Conservation (phyloP, 2,797 vertebrate species). For the Crocidura indochinensis region DNA sequence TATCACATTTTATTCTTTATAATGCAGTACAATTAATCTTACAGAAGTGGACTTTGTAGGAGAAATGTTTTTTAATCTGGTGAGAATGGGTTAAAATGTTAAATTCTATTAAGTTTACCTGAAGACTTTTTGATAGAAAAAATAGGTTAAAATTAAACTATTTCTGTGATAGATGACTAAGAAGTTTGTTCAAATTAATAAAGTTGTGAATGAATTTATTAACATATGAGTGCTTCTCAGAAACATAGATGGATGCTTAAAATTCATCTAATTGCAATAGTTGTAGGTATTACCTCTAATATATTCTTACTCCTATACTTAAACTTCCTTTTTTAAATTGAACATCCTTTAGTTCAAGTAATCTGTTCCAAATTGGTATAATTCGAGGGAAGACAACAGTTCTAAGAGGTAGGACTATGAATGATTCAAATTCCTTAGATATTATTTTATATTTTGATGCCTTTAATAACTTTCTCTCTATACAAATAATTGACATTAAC, state of each 20-base stretch:
- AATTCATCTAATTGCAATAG: slow-evolving; percentile 56
- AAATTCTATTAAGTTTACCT: slow-evolving; percentile 52
- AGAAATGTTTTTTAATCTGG: slow-evolving; percentile 4
- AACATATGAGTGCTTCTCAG: slow-evolving; percentile 59
- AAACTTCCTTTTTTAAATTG: slow-evolving; percentile 67
- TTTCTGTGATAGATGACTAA: slow-evolving; percentile 31
- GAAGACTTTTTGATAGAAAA: slow-evolving; percentile 45
- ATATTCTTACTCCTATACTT: slow-evolving; percentile 51
- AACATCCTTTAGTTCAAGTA: background rate
- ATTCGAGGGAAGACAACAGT: background rate
- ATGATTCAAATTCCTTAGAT: background rate
- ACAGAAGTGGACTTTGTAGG: slow-evolving; percentile 44
- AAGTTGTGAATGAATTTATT: slow-evolving; percentile 54
- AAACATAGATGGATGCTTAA: background rate
- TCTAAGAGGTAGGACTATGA: background rate
- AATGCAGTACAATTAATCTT: slow-evolving; percentile 37
- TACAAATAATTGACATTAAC: slow-evolving; percentile 15
- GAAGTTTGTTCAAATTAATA: slow-evolving; percentile 66
- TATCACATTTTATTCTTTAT: slow-evolving; percentile 57
- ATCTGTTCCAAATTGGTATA: slow-evolving; percentile 17
- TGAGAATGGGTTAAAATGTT: slow-evolving; percentile 61
- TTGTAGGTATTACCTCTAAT: slow-evolving; percentile 43
- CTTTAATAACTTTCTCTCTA: background rate
- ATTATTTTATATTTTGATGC: background rate
- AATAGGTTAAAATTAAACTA: background rate